Percentiles rank a stretch among this genome's conserved stretches.
These are phyloP conservation scores for Cerastoderma edule DNA, from an alignment of 2,888 invertebrate species.

Conservation along the genomic window DNA sequence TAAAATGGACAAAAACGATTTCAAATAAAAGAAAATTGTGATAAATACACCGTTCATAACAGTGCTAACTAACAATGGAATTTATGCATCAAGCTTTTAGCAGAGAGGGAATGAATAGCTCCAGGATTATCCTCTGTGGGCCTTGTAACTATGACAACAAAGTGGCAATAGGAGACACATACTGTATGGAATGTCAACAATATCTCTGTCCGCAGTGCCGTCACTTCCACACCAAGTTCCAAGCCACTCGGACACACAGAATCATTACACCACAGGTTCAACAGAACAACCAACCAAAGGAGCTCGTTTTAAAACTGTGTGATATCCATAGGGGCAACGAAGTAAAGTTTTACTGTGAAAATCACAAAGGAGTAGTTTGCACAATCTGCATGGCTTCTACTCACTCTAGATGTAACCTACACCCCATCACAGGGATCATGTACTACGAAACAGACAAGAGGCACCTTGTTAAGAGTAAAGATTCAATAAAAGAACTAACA, in stretches of 20 bases:
- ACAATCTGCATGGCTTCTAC: conserved; percentile 12
- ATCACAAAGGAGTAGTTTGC: conserved; percentile 7
- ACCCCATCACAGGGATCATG: background rate
- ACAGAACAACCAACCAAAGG: background rate
- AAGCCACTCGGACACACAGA: conserved; percentile 9
- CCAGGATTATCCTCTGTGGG: conserved; percentile 1
- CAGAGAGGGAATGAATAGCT: too few species aligned
- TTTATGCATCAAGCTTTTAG: too few species aligned
- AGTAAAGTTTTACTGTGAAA: conserved; percentile 14
- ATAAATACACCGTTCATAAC: too few species aligned
- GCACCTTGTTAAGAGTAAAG: background rate
- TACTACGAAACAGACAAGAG: background rate
- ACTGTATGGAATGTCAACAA: conserved; percentile 16
- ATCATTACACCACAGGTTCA: background rate
- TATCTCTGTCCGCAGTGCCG: conserved; percentile 18
- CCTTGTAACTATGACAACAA: conserved; percentile 23
- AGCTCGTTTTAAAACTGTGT: background rate
- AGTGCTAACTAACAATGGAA: too few species aligned
- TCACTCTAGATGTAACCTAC: conserved; percentile 6
- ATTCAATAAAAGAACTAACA: conserved; percentile 9
- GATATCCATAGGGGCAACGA: conserved; percentile 9
- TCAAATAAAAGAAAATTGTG: too few species aligned
- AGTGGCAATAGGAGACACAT: conserved; percentile 2
- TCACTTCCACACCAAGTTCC: conserved; percentile 15
- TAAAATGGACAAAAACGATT: too few species aligned